Percentiles rank a stretch among this genome's conserved stretches.
Conservation (phyloP, 2,797 vertebrate species). For the Labeo calbasu region DNA sequence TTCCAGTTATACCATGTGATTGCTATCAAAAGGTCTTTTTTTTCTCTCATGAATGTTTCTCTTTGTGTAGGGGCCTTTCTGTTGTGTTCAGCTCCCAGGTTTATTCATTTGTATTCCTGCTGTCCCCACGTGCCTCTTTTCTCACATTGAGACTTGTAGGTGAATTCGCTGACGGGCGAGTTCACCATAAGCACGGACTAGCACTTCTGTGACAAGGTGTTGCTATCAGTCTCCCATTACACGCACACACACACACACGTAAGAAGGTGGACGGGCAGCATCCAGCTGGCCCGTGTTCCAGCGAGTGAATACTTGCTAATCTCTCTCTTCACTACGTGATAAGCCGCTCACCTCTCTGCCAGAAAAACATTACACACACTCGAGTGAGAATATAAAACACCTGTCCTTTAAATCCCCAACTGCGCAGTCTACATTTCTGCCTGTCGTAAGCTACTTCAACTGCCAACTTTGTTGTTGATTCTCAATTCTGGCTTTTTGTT, state of each 20-base stretch:
- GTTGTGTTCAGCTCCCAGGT: neutral
- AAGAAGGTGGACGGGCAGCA: constrained; percentile 50
- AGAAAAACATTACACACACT: constrained; percentile 52
- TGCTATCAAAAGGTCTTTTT: neutral
- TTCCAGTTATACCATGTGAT: neutral
- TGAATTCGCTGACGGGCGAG: constrained; percentile 18
- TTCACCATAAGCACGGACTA: constrained; percentile 19
- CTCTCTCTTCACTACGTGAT: constrained; percentile 60
- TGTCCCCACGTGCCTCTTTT: neutral
- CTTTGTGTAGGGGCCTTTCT: neutral
- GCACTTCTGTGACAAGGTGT: constrained; percentile 43
- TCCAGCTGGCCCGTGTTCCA: constrained; percentile 55
- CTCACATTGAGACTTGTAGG: constrained; percentile 23
- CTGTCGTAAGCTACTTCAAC: constrained; percentile 42
- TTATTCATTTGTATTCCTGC: constrained; percentile 14
- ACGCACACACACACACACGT: constrained; percentile 24
- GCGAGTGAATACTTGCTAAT: constrained; percentile 58
- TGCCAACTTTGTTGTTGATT: constrained; percentile 39
- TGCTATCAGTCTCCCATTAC: constrained; percentile 30
- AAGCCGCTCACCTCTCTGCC: constrained; percentile 60
- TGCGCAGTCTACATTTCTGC: constrained; percentile 22
- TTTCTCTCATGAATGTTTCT: constrained; percentile 20
- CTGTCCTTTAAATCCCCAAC: constrained; percentile 51
- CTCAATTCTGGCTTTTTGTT: constrained; percentile 21
- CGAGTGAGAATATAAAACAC: constrained; percentile 52